A percentile compares a stretch with the other conserved stretches of the same genome.
Conservation (phyloP, 2,113 vertebrate species). For the Heptranchias perlo region DNA sequence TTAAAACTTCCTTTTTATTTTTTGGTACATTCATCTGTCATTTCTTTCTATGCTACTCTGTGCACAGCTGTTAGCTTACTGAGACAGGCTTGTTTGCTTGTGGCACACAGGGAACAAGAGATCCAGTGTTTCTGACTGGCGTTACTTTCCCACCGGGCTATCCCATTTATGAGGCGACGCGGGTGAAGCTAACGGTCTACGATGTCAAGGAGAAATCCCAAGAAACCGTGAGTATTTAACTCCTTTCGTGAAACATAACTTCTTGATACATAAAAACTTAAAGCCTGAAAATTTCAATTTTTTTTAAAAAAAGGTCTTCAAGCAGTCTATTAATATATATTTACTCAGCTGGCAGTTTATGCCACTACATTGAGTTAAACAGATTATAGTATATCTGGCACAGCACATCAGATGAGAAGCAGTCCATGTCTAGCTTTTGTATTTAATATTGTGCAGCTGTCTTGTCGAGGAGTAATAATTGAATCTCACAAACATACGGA, state of each 20-base stretch:
- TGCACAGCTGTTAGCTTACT: slow-evolving; percentile 61
- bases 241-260: neutral
- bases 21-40: slow-evolving; percentile 37
- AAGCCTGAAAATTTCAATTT: neutral
- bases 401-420: neutral
- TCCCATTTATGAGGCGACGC: slow-evolving; percentile 79
- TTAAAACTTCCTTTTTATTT: slow-evolving; percentile 36
- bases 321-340: neutral
- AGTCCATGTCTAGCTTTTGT: neutral
- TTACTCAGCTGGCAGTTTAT: neutral
- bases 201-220: slow-evolving; percentile 89
- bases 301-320: neutral
- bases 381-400: neutral
- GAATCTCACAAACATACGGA: neutral
- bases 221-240: slow-evolving; percentile 74
- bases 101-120: slow-evolving; percentile 83
- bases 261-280: neutral
- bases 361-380: neutral
- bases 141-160: slow-evolving; percentile 86
- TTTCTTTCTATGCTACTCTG: slow-evolving; percentile 35
- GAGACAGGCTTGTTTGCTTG: slow-evolving; percentile 52
- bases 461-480: slow-evolving; percentile 5
- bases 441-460: slow-evolving; percentile 36
- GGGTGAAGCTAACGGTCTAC: slow-evolving; percentile 89
- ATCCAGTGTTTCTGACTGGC: slow-evolving; percentile 89